phyloP scores from a whole-genome alignment of 2,113 vertebrate genomes.

The Myanophis thanlyinensis region DNA sequence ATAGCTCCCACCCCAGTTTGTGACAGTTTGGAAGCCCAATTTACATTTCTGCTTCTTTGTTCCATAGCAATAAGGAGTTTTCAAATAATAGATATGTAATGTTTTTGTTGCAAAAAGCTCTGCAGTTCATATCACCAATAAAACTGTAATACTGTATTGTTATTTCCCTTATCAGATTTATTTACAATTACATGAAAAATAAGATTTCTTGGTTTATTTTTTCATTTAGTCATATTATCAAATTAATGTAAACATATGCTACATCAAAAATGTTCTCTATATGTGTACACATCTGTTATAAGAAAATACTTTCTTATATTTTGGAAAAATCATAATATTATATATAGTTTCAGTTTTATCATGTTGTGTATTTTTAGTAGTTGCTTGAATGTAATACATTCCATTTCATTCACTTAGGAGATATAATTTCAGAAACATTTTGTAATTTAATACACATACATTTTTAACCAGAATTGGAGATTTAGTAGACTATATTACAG shows the following conservation, averaged over 20 bases:
- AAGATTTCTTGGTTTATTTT: background rate
- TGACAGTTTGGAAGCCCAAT: background rate
- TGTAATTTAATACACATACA: constrained; percentile 41
- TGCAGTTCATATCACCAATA: background rate
- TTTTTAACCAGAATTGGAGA: constrained; percentile 18
- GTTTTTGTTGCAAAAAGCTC: background rate
- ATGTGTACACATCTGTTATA: background rate
- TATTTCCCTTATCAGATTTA: background rate
- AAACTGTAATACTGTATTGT: background rate
- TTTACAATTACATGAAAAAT: background rate
- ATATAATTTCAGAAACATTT: constrained; percentile 22
- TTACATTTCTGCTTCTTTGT: background rate
- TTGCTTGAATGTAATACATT: constrained; percentile 23
- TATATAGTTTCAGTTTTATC: background rate
- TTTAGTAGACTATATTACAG: constrained; percentile 27
- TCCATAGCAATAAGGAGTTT: background rate
- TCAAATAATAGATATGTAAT: background rate
- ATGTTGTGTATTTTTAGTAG: constrained; percentile 10
- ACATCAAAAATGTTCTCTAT: background rate
- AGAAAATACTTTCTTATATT: background rate
- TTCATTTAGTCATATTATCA: background rate
- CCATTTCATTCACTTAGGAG: constrained; percentile 17
- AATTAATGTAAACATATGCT: background rate
- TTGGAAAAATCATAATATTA: background rate
- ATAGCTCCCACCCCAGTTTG: background rate